These are phyloP conservation scores for Asbolus verrucosus DNA, from an alignment of 1,140 invertebrate genomes.

Conservation along the genomic window DNA sequence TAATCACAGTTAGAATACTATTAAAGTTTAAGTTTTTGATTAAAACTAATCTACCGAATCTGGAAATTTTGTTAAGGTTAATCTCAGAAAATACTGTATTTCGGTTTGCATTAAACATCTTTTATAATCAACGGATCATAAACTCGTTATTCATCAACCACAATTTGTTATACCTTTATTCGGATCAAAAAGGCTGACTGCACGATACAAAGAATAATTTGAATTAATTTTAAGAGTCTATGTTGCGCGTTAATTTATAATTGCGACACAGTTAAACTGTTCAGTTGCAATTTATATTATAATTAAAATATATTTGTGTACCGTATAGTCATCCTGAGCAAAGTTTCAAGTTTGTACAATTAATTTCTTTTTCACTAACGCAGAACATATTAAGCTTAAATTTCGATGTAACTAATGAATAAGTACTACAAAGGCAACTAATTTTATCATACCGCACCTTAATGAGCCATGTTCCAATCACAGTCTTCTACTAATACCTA, in stretches of 20 bases:
- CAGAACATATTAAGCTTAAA: constrained; percentile 18
- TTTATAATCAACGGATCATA: constrained; percentile 28
- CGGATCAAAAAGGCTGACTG: constrained; percentile 12
- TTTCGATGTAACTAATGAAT: constrained; percentile 37
- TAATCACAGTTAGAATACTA: constrained; percentile 59
- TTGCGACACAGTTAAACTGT: too few species aligned
- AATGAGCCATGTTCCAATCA: constrained; percentile 54
- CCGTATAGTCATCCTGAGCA: constrained; percentile 26
- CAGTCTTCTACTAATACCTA: constrained; percentile 54
- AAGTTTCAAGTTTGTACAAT: constrained; percentile 15
- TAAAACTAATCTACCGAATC: constrained; percentile 30
- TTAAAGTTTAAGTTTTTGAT: constrained; percentile 41
- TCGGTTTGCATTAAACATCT: constrained; percentile 26
- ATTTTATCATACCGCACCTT: constrained; percentile 39
- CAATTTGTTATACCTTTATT: constrained; percentile 26
- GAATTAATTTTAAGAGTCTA: neutral
- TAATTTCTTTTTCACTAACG: neutral
- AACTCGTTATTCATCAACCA: constrained; percentile 27
- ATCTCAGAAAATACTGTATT: constrained; percentile 38
- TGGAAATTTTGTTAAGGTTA: constrained; percentile 26
- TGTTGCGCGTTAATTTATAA: constrained; percentile 11
- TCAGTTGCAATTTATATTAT: too few species aligned
- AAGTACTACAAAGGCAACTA: constrained; percentile 49
- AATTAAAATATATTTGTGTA: constrained; percentile 14
- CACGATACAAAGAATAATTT: constrained; percentile 18